Conservation (phyloP, 2,888 invertebrate species). For the Agrotis puta region DNA sequence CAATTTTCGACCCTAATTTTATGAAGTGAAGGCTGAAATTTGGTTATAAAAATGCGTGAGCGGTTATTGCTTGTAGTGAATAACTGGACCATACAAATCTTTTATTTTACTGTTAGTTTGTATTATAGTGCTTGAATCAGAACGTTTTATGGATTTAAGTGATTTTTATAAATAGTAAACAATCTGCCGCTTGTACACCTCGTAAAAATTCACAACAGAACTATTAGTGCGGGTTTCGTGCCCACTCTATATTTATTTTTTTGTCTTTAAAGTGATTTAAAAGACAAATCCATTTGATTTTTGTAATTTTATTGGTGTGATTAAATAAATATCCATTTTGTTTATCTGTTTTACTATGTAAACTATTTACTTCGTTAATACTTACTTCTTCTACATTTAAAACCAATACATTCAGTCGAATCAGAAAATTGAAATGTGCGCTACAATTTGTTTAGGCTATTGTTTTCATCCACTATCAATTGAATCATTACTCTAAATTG, state of each 20-base stretch:
- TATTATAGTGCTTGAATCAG: constrained; percentile 22
- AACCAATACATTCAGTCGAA: constrained; percentile 12
- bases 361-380: constrained; percentile 34
- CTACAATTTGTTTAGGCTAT: constrained; percentile 70
- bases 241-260: background rate
- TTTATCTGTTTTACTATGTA: background rate
- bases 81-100: constrained; percentile 63
- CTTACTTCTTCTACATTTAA: constrained; percentile 48
- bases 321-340: background rate
- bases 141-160: constrained; percentile 19
- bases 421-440: constrained; percentile 39
- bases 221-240: background rate
- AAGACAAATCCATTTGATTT: background rate
- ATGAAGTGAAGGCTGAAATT: constrained; percentile 38
- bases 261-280: background rate
- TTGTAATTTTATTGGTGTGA: no score
- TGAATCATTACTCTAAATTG: constrained; percentile 67
- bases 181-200: background rate
- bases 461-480: constrained; percentile 65
- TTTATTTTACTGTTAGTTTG: constrained; percentile 60
- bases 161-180: constrained; percentile 17
- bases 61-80: constrained; percentile 43
- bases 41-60: constrained; percentile 23
- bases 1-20: constrained; percentile 54
- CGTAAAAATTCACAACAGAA: background rate